Base-by-base conservation (phyloP, 2,797 vertebrate genomes). In the Craterocephalus amniculus region DNA sequence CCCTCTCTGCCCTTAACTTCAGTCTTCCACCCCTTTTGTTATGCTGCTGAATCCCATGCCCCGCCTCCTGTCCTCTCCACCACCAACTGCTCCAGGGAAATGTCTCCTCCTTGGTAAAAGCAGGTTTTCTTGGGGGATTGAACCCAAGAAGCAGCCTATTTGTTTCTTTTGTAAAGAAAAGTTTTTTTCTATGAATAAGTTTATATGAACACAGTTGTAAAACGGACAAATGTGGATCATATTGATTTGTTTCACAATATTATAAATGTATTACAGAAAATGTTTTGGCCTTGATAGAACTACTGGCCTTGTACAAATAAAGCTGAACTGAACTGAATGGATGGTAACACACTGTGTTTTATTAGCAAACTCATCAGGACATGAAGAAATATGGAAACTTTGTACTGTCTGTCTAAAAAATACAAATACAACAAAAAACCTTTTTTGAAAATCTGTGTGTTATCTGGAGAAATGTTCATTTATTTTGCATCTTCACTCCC, bases 401-500 rank as follows among this genome's bases (percentile, higher is more conserved):
- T 40, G 70, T 38, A 67, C 13, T 12, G 0, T 29, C 20, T 22
- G 31, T 22, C 43, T 48, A n/a, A 22, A 45, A 48, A 43, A 43
- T 43, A 43, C 38, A 43, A 78, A 78, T 77, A 86, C 76, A 88
- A 80, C 87, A 86, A 67, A 85, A 82, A 69, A 6, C 11, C 49
- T 49, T 34, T 66, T 16, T 27, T 27, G 3, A 29, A 45, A 26
- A 49, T 48, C 43, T 45, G 43, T 16, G 14, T 20, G 20, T 48
- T 2, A n/a, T 22, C 54, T 26, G 24, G 11, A 78, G 45, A 81
- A 71, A 64, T 62, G 73, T 67, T 24, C 27, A 14, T 69, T 24
- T 49, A 92, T 48, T 91, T 88, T 11, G 22, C 75, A 5, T 86
- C 83, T 34, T 91, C 79, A 0, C 56, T 61, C 40, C 64, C 36